Base-by-base conservation (phyloP, 2,797 vertebrate species). In the Sebastes vulpes region DNA sequence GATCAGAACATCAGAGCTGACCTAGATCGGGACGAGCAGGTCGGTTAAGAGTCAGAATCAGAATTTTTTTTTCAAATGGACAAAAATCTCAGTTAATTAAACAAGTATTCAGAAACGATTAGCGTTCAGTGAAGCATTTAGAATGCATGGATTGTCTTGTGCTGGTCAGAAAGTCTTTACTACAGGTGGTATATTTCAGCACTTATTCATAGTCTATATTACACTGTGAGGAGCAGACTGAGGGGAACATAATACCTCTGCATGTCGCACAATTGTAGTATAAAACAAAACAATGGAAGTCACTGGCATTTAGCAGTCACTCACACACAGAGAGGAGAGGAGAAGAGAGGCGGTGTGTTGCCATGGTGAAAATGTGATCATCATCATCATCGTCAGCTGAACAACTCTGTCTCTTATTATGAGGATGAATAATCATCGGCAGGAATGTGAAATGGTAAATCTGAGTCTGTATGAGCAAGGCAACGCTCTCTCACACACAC, bases 1-100 rank as follows among this genome's bases (percentile, higher is more conserved):
- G 79, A 89, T 90, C 82, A 90, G 82, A 90, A 83, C 65, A 87
- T 42, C 73, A 79, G 77, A 72, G 85, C 77, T 90, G 91, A 91
- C 90, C 91, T 88, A 91, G 78, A 89, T 94, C 42, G 64, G 66
- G 65, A 88, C 72, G 84, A 88, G 80, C 80, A 68, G 70, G 53
- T 78, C 21, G 26, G 68, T 73, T 57, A 38, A 46, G 66, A 81
- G 60, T 68, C 59, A 78, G 48, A 73, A 59, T 56, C 16, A 16
- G 35, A 35, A 11, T 4, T 35, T 35, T 35, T 35, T 35, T 35
- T 35, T 12, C 18, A 59, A 9, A 58, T 20, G 58, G 42, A 46
- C 14, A 46, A 18, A 46, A 46, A 46, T 46, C 16, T 23, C n/a
- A 7, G n/a, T 20, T 63, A 46, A 53, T 53, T 9, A 18, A 2